These are phyloP conservation scores for Sapayoa aenigma DNA, from an alignment of 2,113 vertebrate species.

Conservation along the genomic window DNA sequence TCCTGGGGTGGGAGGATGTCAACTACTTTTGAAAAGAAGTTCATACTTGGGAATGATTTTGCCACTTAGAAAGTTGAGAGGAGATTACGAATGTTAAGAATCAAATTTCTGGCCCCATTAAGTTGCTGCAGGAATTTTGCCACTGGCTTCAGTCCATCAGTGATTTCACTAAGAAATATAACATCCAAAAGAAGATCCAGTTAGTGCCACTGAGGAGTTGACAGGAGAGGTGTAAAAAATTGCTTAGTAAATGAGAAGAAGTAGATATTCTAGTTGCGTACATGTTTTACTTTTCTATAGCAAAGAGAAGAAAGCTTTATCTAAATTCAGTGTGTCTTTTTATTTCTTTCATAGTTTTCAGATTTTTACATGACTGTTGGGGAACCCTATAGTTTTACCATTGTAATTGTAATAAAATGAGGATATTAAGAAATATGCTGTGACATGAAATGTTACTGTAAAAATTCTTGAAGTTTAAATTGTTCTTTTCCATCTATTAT, in stretches of 20 bases:
- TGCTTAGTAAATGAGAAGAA: neutral
- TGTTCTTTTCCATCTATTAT: neutral
- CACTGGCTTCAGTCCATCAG: neutral
- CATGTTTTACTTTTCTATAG: neutral
- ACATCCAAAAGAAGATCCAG: neutral
- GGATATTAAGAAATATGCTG: neutral
- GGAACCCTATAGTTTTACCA: neutral
- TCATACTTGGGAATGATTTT: neutral
- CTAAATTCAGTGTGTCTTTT: neutral
- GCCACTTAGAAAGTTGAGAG: neutral
- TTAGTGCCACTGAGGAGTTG: neutral
- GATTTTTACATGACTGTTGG: neutral
- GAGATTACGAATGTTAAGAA: neutral
- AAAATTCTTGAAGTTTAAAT: neutral
- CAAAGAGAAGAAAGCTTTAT: neutral
- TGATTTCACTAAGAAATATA: neutral
- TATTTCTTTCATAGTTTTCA: neutral
- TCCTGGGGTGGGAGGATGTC: neutral
- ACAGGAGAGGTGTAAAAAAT: neutral
- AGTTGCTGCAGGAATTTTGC: conserved; percentile 2
- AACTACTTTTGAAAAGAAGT: neutral
- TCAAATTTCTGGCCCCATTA: neutral
- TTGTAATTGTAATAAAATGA: neutral
- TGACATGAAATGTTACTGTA: neutral
- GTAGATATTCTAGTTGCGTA: neutral